Evolutionary conservation across 64 coral and sea anemone species (phyloP).

Genomic region (Catalaphyllia jardinei): DNA sequence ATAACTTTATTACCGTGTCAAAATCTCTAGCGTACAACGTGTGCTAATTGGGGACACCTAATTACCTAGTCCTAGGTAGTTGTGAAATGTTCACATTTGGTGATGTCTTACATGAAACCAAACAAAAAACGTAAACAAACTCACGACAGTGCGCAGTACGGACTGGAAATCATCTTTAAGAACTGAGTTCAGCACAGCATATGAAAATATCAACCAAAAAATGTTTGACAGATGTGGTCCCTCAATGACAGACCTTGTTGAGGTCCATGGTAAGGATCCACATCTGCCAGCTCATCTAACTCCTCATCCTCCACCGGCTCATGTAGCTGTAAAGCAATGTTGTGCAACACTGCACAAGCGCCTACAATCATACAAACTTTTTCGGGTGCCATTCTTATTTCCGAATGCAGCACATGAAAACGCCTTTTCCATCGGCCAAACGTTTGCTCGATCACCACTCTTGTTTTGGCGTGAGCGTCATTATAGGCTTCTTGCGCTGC

Average conservation of each 20-base stretch:
- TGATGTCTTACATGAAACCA: too few species aligned
- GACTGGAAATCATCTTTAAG: too few species aligned
- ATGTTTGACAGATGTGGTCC: slow-evolving; percentile 37
- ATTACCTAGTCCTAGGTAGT: too few species aligned
- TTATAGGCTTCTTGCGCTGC: too few species aligned
- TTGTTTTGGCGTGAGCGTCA: too few species aligned
- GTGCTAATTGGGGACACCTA: too few species aligned
- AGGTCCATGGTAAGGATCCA: slow-evolving; percentile 16
- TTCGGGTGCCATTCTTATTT: slow-evolving; percentile 31
- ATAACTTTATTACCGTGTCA: too few species aligned
- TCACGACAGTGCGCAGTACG: too few species aligned
- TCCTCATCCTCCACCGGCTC: slow-evolving; percentile 22
- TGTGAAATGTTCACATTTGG: too few species aligned
- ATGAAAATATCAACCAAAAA: background rate
- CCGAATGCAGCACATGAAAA: slow-evolving; percentile 29
- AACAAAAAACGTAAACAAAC: too few species aligned
- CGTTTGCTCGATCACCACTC: slow-evolving; percentile 44
- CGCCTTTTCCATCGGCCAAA: background rate
- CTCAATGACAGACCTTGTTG: slow-evolving; percentile 37
- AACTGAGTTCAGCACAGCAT: too few species aligned
- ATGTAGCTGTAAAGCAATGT: slow-evolving; percentile 5
- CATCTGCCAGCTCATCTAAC: slow-evolving; percentile 35
- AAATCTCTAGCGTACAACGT: too few species aligned
- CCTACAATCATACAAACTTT: slow-evolving; percentile 41
- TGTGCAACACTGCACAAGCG: background rate